phyloP scores from a whole-genome alignment of 2,888 invertebrate genomes.

The Syritta pipiens region DNA sequence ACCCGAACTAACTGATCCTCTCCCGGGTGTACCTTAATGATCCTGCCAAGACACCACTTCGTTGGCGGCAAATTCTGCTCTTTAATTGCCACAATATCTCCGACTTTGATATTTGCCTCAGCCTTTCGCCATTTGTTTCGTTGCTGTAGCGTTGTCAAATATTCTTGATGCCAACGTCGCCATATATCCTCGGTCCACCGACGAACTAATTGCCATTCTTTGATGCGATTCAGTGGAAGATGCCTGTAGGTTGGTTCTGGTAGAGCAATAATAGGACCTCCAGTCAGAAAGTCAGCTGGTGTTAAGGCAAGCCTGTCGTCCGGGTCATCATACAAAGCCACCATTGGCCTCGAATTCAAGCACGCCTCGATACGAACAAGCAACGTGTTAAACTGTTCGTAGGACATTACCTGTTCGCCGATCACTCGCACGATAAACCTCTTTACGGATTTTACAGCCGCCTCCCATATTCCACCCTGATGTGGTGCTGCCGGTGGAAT shows the following conservation, averaged over 20 bases:
- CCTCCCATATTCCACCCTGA: constrained; percentile 26
- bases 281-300: background rate
- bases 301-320: background rate
- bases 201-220: no score
- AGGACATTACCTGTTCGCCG: constrained; percentile 1
- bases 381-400: constrained; percentile 9
- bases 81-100: background rate
- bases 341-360: constrained; percentile 5
- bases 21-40: background rate
- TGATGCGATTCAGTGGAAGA: background rate
- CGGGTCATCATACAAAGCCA: background rate
- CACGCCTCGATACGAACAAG: constrained; percentile 14
- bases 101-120: background rate
- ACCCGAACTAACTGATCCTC: background rate
- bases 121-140: background rate
- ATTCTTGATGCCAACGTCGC: background rate
- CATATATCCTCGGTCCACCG: no score
- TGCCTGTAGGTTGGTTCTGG: background rate
- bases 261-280: background rate
- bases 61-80: background rate
- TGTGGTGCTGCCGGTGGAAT: constrained; percentile 6
- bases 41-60: constrained; percentile 5
- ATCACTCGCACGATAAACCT: background rate
- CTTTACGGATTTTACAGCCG: constrained; percentile 9
- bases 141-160: background rate